Evolutionary conservation across 1,140 invertebrate species (phyloP).

Genomic region (Piezodorus guildinii): DNA sequence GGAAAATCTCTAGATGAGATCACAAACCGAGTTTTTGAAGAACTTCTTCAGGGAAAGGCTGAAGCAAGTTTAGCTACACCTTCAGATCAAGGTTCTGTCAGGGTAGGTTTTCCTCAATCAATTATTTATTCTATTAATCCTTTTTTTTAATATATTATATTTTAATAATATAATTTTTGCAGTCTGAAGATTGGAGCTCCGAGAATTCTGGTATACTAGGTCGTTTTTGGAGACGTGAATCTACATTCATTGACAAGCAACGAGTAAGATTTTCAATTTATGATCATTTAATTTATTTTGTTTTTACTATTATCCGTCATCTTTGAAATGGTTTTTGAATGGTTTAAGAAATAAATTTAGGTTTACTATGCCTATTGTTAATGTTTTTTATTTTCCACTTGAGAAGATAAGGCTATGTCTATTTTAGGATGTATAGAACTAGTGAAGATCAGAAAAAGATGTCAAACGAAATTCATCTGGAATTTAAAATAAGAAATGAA

Average conservation of each 20-base stretch:
- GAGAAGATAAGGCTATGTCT: too few species aligned
- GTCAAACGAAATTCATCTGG: too few species aligned
- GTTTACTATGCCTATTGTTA: too few species aligned
- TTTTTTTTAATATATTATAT: not conserved
- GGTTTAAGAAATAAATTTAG: not conserved
- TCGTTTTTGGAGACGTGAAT: conserved; percentile 53
- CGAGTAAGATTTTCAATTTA: conserved; percentile 27
- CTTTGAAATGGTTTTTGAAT: not conserved
- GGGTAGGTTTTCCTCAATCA: conserved; percentile 36
- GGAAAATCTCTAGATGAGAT: conserved; percentile 53
- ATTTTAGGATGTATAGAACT: too few species aligned
- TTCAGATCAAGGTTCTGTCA: conserved; percentile 46
- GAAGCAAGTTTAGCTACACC: conserved; percentile 37
- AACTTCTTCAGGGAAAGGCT: conserved; percentile 56
- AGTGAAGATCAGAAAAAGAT: too few species aligned
- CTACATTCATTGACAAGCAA: conserved; percentile 37
- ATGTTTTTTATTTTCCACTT: too few species aligned
- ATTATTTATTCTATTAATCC: not conserved
- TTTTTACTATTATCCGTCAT: not conserved
- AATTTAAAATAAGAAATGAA: too few species aligned
- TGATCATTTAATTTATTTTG: not conserved
- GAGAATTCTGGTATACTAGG: conserved; percentile 56
- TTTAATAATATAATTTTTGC: conserved; percentile 6
- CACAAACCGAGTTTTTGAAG: conserved; percentile 74
- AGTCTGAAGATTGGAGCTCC: conserved; percentile 62